Evolutionary conservation across 2,888 invertebrate species (phyloP), one percentile per base, ranked within the genome.

Genomic region (Eupithecia centaureata): DNA sequence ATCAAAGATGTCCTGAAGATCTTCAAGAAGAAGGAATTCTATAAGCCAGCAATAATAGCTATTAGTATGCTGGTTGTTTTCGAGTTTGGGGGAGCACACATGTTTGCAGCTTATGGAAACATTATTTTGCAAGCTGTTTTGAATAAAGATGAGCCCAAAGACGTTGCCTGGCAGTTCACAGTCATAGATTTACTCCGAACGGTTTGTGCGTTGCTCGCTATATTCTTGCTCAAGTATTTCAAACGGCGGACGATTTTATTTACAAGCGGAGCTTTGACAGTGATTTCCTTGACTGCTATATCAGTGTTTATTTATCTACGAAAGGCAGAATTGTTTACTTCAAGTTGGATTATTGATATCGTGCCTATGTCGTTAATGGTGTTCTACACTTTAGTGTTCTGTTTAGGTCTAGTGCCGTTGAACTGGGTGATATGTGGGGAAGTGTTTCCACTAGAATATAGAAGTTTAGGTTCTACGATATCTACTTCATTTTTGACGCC

Each of bases 101-200:
- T 92, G 89, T 83, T 93, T 8, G 90, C 92, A 1, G 92, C 92
- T 0, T 93, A 92, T 42, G 92, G 92, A 0, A 92, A 91, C 74
- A 81, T 84, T n/a, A 92, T 93, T 35, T 80, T 93, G 0, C 86
- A 87, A 79, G 85, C 88, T 1, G 88, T 92, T 35, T 79, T 93
- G 61, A 78, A 91, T 38, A 92, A 92, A 73, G 71, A 79, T 0
- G 78, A 86, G 1, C 79, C 86, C 0, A 86, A 85, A 42, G 88
- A 92, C 28, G 92, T 93, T 0, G 85, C 89, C 7, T 92, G 90
- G 84, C 95, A 95, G 69, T 96, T 95, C 61, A 92, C 96, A 22
- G 86, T 95, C 3, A 94, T 96, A 73, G 96, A 96, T 72, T 74
- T 94, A n/a, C 88, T 95, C 0, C 90, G 96, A 59, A 91, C 95